Base-by-base conservation (phyloP, 2,113 vertebrate genomes). In the Salminus brasiliensis region DNA sequence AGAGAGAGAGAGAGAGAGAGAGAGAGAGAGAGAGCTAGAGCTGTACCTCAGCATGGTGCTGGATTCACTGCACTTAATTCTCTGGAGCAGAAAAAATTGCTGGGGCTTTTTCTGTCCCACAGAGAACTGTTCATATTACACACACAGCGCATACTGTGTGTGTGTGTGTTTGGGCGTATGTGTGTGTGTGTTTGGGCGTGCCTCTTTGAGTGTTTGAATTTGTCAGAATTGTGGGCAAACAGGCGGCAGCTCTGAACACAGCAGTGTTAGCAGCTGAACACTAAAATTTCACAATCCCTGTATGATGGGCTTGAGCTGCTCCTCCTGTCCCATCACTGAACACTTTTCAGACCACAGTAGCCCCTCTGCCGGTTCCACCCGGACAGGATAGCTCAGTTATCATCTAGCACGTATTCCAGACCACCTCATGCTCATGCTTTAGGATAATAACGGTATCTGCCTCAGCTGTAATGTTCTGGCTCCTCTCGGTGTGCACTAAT, bases 1-100 rank as follows among this genome's bases (percentile, higher is more conserved):
- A 18, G 72, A 23, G 72, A 76, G 57, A 81, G 27, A 60, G 57
- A 60, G 10, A 60, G 27, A n/a, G 12, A 60, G 16, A 30, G 43
- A 60, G 30, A 63, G 60, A 34, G 60, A 41, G 75, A 32, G 41
- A 71, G 7, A n/a, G 30, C 70, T 41, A 30, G 13, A 60, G 43
- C 76, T 78, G 30, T 72, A 72, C 32, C 83, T 66, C 82, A 86
- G 83, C 80, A 82, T 78, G 80, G 79, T 34, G 65, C 76, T 87
- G 71, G 82, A 80, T 85, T 72, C 70, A 71, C 81, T 25, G 29
- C 74, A 88, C 79, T 85, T 87, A 74, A 88, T 86, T 88, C 87
- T 87, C 49, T 80, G 72, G 80, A 90, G 85, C 86, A 89, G 85
- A 89, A 89, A 85, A 85, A 86, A 73, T 85, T 68, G 74, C 76